Conservation (phyloP, 1,140 invertebrate species). For the Mylabris phalerata region DNA sequence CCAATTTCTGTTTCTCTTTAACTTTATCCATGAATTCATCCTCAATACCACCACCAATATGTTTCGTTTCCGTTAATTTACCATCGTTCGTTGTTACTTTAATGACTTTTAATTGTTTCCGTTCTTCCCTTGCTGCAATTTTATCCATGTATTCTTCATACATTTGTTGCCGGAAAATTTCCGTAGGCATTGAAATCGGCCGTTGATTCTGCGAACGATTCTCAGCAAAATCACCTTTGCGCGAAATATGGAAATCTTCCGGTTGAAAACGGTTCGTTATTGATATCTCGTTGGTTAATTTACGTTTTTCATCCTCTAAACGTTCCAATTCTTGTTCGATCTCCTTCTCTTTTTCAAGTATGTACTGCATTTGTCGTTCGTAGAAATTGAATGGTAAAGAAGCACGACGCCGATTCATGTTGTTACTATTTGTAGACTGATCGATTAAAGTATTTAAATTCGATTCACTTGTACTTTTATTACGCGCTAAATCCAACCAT, state of each 20-base stretch:
- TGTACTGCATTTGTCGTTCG: conserved; percentile 60
- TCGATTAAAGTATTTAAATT: conserved; percentile 16
- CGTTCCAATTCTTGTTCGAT: conserved; percentile 54
- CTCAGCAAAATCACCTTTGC: conserved; percentile 32
- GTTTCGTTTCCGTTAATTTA: conserved; percentile 19
- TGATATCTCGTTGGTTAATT: conserved; percentile 31
- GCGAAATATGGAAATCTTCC: conserved; percentile 35
- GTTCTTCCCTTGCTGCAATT: conserved; percentile 67
- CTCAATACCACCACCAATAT: conserved; percentile 49
- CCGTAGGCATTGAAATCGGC: conserved; percentile 43
- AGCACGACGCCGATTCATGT: conserved; percentile 42
- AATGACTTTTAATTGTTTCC: conserved; percentile 69
- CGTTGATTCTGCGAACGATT: conserved; percentile 5
- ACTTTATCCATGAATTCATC: conserved; percentile 67
- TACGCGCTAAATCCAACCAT: conserved; percentile 47
- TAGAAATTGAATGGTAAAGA: conserved; percentile 61
- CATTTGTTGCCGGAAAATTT: conserved; percentile 68
- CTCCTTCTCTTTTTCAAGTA: conserved; percentile 58
- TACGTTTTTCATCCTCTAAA: conserved; percentile 49
- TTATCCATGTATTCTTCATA: conserved; percentile 74
- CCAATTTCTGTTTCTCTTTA: conserved; percentile 43
- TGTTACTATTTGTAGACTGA: conserved; percentile 38
- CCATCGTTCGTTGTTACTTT: conserved; percentile 49
- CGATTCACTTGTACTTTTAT: conserved; percentile 29
- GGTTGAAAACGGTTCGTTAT: conserved; percentile 20